Base-by-base conservation (phyloP, 1,140 invertebrate species). In the Paracyclopina nana region DNA sequence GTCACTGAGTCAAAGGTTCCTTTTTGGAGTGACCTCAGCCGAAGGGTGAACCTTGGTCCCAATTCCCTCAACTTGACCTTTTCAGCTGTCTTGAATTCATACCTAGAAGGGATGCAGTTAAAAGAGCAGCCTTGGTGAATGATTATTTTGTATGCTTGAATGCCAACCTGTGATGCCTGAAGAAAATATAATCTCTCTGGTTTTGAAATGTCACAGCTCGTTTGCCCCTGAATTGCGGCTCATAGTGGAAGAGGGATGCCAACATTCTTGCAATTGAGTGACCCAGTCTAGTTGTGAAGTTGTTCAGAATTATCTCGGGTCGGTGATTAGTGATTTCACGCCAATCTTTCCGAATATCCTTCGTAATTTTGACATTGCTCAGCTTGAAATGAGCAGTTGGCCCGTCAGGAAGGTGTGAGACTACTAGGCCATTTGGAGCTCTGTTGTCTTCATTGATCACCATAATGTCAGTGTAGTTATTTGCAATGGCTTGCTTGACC, bases 131-230 rank as follows among this genome's bases (percentile, higher is more conserved):
- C 22, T n/a, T 54, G 1, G 12, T 5, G 9, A n/a, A 40, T 14
- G 16, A 52, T 44, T 16, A 20, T 12, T 24, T 5, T 42, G 6
- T 16, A 11, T 14, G 18, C 16, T 4, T 2, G 42, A 24, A 11
- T 9, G 18, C 18, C 14, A n/a, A 44, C 42, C 87, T 79, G 65
- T 98, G 92, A 68, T 98, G 90, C 48, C 94, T 74, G 60, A 98
- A 95, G 66, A 98, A 99, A 59, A 99, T 91, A 59, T 91, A 99
- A 70, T 98, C 94, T 54, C 94, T 71, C 63, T 98, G 94, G 70
- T 98, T 98, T 64, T 98, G 94, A 63, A 98, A 96, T 12, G 94
- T 96, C 12, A 92, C 84, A 2, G 79, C 88, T 55, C 91, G 70
- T 14, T 90, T 72, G 1, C 91, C 91, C 58, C 78, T 76, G 64